Evolutionary conservation across 2,797 vertebrate genomes (phyloP).

Genomic region (Lithobates sylvaticus): DNA sequence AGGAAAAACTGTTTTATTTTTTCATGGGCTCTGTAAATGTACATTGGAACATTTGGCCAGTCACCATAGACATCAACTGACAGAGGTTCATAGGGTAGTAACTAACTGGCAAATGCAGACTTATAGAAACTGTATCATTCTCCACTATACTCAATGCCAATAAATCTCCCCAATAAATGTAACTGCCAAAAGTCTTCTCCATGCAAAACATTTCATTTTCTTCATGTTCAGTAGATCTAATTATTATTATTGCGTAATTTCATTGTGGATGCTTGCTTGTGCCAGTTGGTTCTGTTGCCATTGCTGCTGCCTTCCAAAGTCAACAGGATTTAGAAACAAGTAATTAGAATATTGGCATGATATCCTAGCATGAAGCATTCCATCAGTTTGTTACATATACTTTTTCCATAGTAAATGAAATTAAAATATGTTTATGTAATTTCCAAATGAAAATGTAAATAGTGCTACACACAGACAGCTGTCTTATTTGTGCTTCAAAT

Average conservation of each 20-base stretch:
- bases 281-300: constrained; percentile 33
- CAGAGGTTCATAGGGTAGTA: too few species aligned
- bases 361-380: constrained; percentile 19
- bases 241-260: constrained; percentile 48
- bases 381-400: constrained; percentile 17
- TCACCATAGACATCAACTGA: too few species aligned
- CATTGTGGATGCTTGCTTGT: constrained; percentile 49
- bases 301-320: constrained; percentile 57
- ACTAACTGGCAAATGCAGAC: too few species aligned
- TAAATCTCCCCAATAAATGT: neutral
- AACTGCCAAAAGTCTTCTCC: constrained; percentile 52
- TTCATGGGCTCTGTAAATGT: too few species aligned
- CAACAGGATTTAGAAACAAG: constrained; percentile 51
- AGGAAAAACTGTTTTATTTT: constrained; percentile 7
- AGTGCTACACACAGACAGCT: too few species aligned
- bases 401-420: constrained; percentile 7
- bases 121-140: too few species aligned
- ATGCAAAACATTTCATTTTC: constrained; percentile 12
- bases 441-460: too few species aligned
- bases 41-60: too few species aligned
- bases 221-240: neutral
- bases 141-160: neutral
- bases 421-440: constrained; percentile 18
- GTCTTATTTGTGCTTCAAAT: too few species aligned
- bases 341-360: constrained; percentile 20